phyloP scores from a whole-genome alignment of 2,888 invertebrate species.

The Ophonus ardosiacus region DNA sequence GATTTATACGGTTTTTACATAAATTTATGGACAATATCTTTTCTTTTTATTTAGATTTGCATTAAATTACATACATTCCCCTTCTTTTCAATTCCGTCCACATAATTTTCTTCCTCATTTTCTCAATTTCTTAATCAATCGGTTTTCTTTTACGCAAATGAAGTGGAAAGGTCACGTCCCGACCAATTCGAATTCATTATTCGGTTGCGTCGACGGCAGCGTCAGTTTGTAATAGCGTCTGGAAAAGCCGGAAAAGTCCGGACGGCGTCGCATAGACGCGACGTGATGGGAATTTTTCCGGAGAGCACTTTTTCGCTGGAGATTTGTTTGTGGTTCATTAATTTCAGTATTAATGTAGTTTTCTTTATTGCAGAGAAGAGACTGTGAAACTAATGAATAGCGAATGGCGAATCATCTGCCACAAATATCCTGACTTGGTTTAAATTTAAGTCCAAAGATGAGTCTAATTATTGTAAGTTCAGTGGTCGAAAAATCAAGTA shows the following conservation, averaged over 20 bases:
- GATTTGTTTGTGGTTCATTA: constrained; percentile 12
- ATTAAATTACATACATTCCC: constrained; percentile 13
- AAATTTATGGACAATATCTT: background rate
- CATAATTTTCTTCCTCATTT: constrained; percentile 2
- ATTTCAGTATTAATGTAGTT: constrained; percentile 1
- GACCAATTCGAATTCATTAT: constrained; percentile 22
- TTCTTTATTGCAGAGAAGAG: background rate
- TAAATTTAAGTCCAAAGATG: too few relatives aligned
- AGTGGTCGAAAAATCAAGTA: too few relatives aligned
- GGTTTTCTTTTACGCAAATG: background rate
- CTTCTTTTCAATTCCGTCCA: background rate
- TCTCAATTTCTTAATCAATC: constrained; percentile 25
- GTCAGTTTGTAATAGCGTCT: background rate
- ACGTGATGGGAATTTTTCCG: constrained; percentile 17
- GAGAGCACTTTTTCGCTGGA: background rate
- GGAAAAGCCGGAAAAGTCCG: background rate
- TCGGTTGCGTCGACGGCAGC: background rate
- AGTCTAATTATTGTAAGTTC: too few relatives aligned
- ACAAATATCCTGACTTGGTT: too few relatives aligned
- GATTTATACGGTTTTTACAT: background rate
- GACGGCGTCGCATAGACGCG: background rate
- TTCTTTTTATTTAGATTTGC: background rate
- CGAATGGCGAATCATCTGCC: too few relatives aligned
- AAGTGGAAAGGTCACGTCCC: background rate
- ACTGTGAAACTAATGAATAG: too few relatives aligned